Evolutionary conservation across 2,888 invertebrate species (phyloP).

Genomic region (Xanthia icteritia): DNA sequence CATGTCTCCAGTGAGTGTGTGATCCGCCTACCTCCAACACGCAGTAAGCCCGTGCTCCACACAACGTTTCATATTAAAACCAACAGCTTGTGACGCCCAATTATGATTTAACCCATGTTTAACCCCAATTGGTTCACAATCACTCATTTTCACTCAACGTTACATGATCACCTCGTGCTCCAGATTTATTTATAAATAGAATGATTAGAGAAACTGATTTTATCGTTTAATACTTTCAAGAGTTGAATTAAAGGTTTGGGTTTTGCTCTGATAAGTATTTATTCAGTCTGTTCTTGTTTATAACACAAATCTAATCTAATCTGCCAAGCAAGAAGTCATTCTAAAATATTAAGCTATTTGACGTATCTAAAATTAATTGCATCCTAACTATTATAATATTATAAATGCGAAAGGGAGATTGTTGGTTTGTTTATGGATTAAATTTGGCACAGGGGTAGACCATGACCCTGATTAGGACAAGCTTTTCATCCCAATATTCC

Average conservation of each 20-base stretch:
- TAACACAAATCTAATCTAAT: background rate
- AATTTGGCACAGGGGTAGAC: no score
- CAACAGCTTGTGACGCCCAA: slow-evolving; percentile 81
- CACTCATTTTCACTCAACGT: slow-evolving; percentile 77
- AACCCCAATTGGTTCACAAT: slow-evolving; percentile 84
- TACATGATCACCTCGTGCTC: slow-evolving; percentile 57
- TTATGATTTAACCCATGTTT: slow-evolving; percentile 85
- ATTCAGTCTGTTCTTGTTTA: slow-evolving; percentile 6
- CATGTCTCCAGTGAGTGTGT: slow-evolving; percentile 30
- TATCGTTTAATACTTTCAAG: slow-evolving; percentile 3
- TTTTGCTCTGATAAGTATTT: slow-evolving; percentile 8
- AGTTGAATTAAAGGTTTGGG: slow-evolving; percentile 4
- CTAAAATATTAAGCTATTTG: background rate
- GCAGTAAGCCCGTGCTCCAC: slow-evolving; percentile 76
- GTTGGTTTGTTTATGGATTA: no score
- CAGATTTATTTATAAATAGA: slow-evolving; percentile 51
- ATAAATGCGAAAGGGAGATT: no score
- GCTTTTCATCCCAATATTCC: no score
- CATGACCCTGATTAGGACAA: no score
- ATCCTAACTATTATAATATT: no score
- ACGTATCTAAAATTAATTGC: background rate
- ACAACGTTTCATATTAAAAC: slow-evolving; percentile 76
- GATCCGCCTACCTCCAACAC: slow-evolving; percentile 67
- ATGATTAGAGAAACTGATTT: slow-evolving; percentile 16
- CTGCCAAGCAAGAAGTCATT: background rate